Evolutionary conservation across 1,140 invertebrate genomes (phyloP).

Genomic region (Apis dorsata): DNA sequence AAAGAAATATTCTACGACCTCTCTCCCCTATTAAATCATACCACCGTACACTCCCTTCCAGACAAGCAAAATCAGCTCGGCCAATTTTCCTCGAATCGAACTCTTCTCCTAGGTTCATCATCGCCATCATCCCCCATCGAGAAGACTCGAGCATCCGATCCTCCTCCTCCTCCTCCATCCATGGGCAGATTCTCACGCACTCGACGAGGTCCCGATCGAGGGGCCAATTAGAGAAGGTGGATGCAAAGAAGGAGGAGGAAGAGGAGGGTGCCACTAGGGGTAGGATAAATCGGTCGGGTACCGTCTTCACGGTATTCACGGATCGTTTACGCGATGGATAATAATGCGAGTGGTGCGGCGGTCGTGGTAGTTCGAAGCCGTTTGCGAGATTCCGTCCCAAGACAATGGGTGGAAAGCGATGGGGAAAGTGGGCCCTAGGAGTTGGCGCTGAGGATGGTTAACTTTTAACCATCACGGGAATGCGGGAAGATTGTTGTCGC

Average conservation of each 20-base stretch:
- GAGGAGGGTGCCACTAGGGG: neutral
- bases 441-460: neutral
- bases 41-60: too few relatives aligned
- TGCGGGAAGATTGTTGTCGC: conserved; percentile 70
- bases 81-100: neutral
- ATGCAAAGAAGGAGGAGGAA: neutral
- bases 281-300: conserved; percentile 10
- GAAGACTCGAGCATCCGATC: neutral
- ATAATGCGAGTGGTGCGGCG: conserved; percentile 28
- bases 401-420: conserved; percentile 19
- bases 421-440: neutral
- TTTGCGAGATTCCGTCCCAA: neutral
- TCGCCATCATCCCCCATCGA: neutral
- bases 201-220: conserved; percentile 14
- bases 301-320: conserved; percentile 26
- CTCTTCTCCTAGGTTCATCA: too few relatives aligned
- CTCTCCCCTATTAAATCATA: too few relatives aligned
- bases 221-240: conserved; percentile 27
- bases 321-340: conserved; percentile 29
- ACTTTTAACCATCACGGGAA: conserved; percentile 47
- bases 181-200: conserved; percentile 33
- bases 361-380: neutral
- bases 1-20: neutral
- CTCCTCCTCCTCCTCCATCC: too few relatives aligned
- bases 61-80: neutral